Evolutionary conservation across 2,888 invertebrate species (phyloP).

Genomic region (Heliconius charithonia): DNA sequence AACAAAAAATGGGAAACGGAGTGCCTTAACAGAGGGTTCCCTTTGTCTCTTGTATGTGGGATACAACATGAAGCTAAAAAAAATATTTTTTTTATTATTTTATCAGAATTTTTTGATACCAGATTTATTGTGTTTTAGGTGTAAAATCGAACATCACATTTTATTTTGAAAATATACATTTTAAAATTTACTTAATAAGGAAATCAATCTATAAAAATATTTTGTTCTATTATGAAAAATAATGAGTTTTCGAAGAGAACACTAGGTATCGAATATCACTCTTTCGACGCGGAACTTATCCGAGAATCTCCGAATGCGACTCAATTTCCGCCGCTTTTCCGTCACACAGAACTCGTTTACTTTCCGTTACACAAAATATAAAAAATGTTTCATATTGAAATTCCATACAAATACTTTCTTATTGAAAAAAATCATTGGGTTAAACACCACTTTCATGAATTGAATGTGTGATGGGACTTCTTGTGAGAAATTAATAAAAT

Average conservation of each 20-base stretch:
- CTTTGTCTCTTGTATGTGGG: too few relatives aligned
- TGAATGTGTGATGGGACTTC: too few relatives aligned
- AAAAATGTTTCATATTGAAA: conserved; percentile 17
- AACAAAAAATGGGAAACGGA: too few relatives aligned
- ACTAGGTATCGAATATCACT: conserved; percentile 17
- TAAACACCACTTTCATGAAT: not conserved
- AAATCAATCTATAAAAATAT: not conserved
- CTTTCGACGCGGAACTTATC: conserved; percentile 47
- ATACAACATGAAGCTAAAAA: too few relatives aligned
- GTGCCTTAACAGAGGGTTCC: too few relatives aligned
- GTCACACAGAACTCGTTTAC: conserved; percentile 48
- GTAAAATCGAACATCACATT: too few relatives aligned
- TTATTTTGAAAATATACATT: too few relatives aligned
- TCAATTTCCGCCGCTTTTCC: conserved; percentile 69
- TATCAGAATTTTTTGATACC: too few relatives aligned
- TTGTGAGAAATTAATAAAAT: too few relatives aligned
- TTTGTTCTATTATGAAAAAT: conserved; percentile 8
- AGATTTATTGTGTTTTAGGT: too few relatives aligned
- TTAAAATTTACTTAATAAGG: too few relatives aligned
- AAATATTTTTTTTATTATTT: too few relatives aligned
- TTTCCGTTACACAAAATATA: conserved; percentile 19
- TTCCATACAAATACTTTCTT: not conserved
- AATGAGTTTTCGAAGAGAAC: conserved; percentile 9
- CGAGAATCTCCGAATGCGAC: conserved; percentile 59
- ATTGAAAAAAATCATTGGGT: not conserved